These are phyloP conservation scores for Maniola jurtina DNA, from an alignment of 1,140 invertebrate genomes.

Conservation along the genomic window DNA sequence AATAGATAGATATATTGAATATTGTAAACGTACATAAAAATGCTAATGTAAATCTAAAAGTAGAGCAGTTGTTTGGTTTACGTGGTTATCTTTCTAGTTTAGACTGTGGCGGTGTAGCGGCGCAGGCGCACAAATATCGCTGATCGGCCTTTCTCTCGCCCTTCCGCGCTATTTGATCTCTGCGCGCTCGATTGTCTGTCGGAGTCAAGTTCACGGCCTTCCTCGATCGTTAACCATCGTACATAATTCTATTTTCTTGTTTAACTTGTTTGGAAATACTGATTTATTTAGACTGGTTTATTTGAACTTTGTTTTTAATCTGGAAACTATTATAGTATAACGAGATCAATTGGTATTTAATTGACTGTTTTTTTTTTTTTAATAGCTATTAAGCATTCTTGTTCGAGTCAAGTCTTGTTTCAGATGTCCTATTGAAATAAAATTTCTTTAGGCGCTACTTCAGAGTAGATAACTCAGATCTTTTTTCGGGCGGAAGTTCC, in stretches of 20 bases:
- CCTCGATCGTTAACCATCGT: slow-evolving; percentile 17
- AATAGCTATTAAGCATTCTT: too few species aligned
- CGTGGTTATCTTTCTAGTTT: not conserved
- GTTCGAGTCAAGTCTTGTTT: too few species aligned
- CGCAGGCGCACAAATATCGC: slow-evolving; percentile 26
- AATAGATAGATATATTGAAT: too few species aligned
- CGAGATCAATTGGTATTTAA: too few species aligned
- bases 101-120: not conserved
- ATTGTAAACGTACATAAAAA: too few species aligned
- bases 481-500: too few species aligned
- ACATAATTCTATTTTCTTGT: slow-evolving; percentile 5
- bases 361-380: too few species aligned
- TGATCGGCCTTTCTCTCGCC: slow-evolving; percentile 43
- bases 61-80: not conserved
- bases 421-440: too few species aligned
- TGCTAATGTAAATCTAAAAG: too few species aligned
- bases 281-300: not conserved
- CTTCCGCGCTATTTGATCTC: slow-evolving; percentile 44
- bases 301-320: not conserved
- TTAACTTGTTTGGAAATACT: not conserved
- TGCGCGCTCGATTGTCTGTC: slow-evolving; percentile 49
- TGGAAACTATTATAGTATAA: too few species aligned
- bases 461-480: too few species aligned
- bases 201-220: slow-evolving; percentile 65
- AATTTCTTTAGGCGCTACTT: too few species aligned